Percentiles rank a stretch among this genome's conserved stretches.
These are phyloP conservation scores for Pipistrellus pipistrellus DNA, from an alignment of 2,797 vertebrate genomes.

Conservation along the genomic window DNA sequence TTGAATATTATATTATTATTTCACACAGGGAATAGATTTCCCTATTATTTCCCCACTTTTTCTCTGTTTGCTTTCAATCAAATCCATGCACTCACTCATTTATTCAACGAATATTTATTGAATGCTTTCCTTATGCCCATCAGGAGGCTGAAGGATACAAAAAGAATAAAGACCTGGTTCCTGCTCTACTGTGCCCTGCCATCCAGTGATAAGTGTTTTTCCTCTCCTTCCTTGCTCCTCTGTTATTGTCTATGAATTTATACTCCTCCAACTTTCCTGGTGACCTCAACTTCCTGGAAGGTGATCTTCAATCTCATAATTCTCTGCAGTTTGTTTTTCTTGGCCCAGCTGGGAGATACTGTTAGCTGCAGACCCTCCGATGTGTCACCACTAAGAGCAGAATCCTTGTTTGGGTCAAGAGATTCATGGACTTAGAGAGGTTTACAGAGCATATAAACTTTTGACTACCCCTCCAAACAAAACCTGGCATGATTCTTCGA, in stretches of 20 bases:
- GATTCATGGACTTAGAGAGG: slow-evolving; percentile 52
- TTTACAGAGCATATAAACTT: slow-evolving; percentile 58
- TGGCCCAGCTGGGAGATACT: slow-evolving; percentile 40
- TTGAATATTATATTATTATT: neutral
- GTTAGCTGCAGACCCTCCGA: slow-evolving; percentile 55
- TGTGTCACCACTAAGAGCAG: slow-evolving; percentile 28
- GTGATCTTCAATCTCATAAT: slow-evolving; percentile 54
- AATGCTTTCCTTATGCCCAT: neutral
- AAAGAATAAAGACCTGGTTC: neutral
- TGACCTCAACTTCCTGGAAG: slow-evolving; percentile 66
- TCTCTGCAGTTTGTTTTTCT: slow-evolving; percentile 67
- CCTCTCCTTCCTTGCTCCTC: neutral
- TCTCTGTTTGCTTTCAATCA: slow-evolving; percentile 1
- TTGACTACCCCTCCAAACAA: slow-evolving; percentile 49
- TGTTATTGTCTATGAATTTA: neutral
- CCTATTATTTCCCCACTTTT: neutral
- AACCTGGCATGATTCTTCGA: slow-evolving; percentile 31
- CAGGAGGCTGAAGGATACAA: neutral
- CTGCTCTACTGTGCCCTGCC: neutral
- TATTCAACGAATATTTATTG: neutral
- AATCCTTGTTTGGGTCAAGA: neutral
- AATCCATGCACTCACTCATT: neutral
- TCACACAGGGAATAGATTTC: neutral
- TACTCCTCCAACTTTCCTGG: slow-evolving; percentile 17
- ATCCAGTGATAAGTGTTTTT: neutral